These are phyloP conservation scores for Quadriops clusia DNA, from an alignment of 2,888 invertebrate species.

Conservation along the genomic window DNA sequence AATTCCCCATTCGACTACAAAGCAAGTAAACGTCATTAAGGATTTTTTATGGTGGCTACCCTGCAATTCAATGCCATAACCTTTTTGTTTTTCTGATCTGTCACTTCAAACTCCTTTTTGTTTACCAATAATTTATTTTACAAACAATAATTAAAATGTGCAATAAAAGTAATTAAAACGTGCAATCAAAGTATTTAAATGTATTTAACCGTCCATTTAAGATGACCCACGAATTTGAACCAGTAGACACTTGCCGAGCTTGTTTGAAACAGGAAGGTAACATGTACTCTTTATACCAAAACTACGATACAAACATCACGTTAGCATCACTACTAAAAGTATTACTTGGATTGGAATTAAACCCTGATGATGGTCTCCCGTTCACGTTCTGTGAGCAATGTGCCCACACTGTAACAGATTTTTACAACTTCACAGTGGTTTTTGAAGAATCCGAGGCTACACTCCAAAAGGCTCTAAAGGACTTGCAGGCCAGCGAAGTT, in stretches of 20 bases:
- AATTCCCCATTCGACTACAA: too few species aligned
- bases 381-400: slow-evolving; percentile 15
- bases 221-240: background rate
- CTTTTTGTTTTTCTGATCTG: too few species aligned
- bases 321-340: slow-evolving; percentile 15
- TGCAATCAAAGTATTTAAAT: too few species aligned
- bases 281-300: slow-evolving; percentile 15
- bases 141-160: too few species aligned
- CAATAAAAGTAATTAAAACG: too few species aligned
- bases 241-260: slow-evolving; percentile 11
- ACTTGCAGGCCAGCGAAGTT: slow-evolving; percentile 2
- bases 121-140: too few species aligned
- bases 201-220: too few species aligned
- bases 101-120: too few species aligned
- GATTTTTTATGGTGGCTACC: too few species aligned
- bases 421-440: slow-evolving; percentile 17
- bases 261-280: slow-evolving; percentile 13
- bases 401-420: slow-evolving; percentile 14
- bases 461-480: slow-evolving; percentile 3
- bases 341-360: slow-evolving; percentile 11
- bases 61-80: too few species aligned
- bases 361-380: slow-evolving; percentile 13
- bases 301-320: slow-evolving; percentile 15
- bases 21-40: too few species aligned
- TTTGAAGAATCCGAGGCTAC: slow-evolving; percentile 15